A percentile compares a stretch with the other conserved stretches of the same genome.
These are phyloP conservation scores for Polydrusus cervinus DNA, from an alignment of 2,888 invertebrate species.

Conservation along the genomic window DNA sequence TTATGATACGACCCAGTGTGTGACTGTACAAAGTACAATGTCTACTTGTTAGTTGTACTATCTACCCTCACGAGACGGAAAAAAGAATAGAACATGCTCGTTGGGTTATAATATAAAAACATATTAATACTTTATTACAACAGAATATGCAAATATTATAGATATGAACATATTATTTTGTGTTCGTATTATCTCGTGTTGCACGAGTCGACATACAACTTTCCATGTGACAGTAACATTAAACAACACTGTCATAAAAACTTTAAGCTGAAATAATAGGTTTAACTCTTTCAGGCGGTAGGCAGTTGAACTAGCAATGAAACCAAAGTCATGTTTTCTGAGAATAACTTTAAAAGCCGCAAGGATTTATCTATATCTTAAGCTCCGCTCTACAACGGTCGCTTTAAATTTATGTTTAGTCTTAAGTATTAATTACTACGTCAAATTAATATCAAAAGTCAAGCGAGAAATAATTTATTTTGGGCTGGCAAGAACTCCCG, in stretches of 20 bases:
- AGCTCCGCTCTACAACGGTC: slow-evolving; percentile 43
- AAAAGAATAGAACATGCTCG: too few species aligned
- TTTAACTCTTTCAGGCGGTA: slow-evolving; percentile 16
- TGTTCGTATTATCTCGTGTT: slow-evolving; percentile 9
- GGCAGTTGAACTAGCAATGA: slow-evolving; percentile 12
- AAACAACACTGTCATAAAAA: slow-evolving; percentile 22
- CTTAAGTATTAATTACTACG: slow-evolving; percentile 50
- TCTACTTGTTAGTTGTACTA: too few species aligned
- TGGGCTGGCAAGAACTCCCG: slow-evolving; percentile 40
- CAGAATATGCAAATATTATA: slow-evolving; percentile 6
- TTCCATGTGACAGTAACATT: slow-evolving; percentile 11
- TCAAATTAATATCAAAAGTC: slow-evolving; percentile 53
- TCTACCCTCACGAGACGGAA: too few species aligned
- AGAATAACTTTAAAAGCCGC: slow-evolving; percentile 37
- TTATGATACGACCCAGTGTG: too few species aligned
- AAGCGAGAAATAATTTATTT: slow-evolving; percentile 47
- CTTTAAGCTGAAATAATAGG: slow-evolving; percentile 7
- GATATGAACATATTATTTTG: slow-evolving; percentile 9
- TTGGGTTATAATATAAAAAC: too few species aligned
- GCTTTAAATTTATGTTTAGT: slow-evolving; percentile 48
- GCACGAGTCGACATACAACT: slow-evolving; percentile 6
- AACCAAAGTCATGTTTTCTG: slow-evolving; percentile 26
- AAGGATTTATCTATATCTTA: slow-evolving; percentile 47
- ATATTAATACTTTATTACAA: background rate
- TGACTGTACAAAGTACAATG: too few species aligned